Evolutionary conservation across 2,888 invertebrate genomes (phyloP), one percentile per base, ranked within the genome.

Genomic region (Neuroscelio doddi): DNA sequence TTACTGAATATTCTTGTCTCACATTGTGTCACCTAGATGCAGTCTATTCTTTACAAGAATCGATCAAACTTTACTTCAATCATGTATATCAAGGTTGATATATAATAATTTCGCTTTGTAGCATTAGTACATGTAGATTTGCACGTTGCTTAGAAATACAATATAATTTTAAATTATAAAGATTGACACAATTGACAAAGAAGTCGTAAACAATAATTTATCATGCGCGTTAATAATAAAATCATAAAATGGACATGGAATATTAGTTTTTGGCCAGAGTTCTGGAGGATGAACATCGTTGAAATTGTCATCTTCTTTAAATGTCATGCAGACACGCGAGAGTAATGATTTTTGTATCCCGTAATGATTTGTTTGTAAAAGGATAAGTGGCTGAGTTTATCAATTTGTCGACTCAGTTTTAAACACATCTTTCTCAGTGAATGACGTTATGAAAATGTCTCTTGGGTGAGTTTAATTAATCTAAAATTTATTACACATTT

Each of bases 381-480:
- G 41, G 16, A 21, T 21, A 39, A 39, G 39, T 39, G 16, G 39
- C n/a, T 12, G 7, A 1, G 1, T 12, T 1, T 16, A 34, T 17
- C 15, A 29, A 5, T 30, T 52, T 32, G n/a, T 24, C 42, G 29
- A 42, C 32, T 52, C 34, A 42, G 32, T 34, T 42, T 34, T 14
- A 34, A 7, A 16, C 32, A 42, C 26, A 42, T 47, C 47, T 36
- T 34, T 12, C 26, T 24, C n/a, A 36, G 21, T 32, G 34, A 9
- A 42, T 30, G 51, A 32, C 32, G 29, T 42, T 32, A 17, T 32
- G 15, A 32, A 32, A 21, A 52, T 42, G 42, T 32, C 42, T 16
- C 21, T 41, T 12, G 34, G 42, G 51, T 52, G 12, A 52, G 51
- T 42, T 52, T 17, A 3, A 5, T 5, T 21, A 32, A 32, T 12